A percentile compares a stretch with the other conserved stretches of the same genome.
These are phyloP conservation scores for Drosophila neonasuta DNA, from an alignment of 2,888 invertebrate species.

Conservation along the genomic window DNA sequence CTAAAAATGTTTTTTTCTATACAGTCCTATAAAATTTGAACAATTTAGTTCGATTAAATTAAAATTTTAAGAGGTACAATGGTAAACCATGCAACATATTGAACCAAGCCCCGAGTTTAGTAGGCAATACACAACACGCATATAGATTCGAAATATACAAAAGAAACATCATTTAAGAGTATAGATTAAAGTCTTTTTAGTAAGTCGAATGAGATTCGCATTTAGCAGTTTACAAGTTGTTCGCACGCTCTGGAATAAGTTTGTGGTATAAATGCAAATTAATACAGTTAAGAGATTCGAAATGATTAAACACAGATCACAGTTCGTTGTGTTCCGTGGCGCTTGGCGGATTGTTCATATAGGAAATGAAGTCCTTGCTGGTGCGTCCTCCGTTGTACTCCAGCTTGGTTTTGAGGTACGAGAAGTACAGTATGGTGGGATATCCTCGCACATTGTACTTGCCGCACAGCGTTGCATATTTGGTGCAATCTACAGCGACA, in stretches of 20 bases:
- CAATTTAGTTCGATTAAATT: no score
- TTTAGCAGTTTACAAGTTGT: constrained; percentile 8
- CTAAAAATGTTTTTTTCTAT: no score
- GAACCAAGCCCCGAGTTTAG: no score
- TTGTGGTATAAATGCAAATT: constrained; percentile 14
- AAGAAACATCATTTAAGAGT: neutral
- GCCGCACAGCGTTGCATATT: constrained; percentile 86
- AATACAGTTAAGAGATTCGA: constrained; percentile 56
- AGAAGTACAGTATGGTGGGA: constrained; percentile 93
- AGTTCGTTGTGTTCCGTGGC: constrained; percentile 58
- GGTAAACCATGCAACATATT: no score
- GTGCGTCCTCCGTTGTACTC: constrained; percentile 90
- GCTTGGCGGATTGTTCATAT: constrained; percentile 70
- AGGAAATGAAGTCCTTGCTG: constrained; percentile 83
- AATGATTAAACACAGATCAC: constrained; percentile 43
- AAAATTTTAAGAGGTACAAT: no score
- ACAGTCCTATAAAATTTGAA: no score
- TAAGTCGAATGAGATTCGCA: constrained; percentile 14
- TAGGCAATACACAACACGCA: no score
- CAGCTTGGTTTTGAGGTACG: constrained; percentile 87
- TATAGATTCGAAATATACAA: neutral
- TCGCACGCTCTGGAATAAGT: constrained; percentile 16
- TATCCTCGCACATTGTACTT: constrained; percentile 90
- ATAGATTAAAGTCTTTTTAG: constrained; percentile 4
- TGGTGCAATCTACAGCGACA: constrained; percentile 92